Evolutionary conservation across 2,888 invertebrate species (phyloP).

Genomic region (Trichogramma dendrolimi): DNA sequence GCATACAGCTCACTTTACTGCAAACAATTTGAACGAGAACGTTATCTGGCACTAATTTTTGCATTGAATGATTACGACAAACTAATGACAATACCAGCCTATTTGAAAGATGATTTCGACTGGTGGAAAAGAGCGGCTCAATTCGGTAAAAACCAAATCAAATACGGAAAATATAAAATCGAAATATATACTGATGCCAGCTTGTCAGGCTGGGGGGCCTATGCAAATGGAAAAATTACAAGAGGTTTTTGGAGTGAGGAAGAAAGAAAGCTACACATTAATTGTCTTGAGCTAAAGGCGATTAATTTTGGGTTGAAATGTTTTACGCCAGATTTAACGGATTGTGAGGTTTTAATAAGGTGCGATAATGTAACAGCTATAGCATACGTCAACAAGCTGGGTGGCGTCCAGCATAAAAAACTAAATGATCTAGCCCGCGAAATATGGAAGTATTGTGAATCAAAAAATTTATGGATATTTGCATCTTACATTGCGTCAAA

Average conservation of each 20-base stretch:
- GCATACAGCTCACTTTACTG: no score
- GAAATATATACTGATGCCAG: slow-evolving; percentile 18
- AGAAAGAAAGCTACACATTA: background rate
- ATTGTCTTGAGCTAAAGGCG: background rate
- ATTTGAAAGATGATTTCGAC: background rate
- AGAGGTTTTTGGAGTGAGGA: slow-evolving; percentile 8
- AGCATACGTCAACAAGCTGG: background rate
- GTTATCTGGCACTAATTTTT: no score
- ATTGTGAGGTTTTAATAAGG: background rate
- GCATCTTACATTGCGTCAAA: background rate
- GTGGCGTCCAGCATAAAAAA: background rate
- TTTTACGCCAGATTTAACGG: background rate
- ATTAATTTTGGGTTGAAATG: background rate
- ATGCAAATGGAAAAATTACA: background rate
- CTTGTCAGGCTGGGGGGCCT: slow-evolving; percentile 29
- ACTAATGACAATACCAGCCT: background rate
- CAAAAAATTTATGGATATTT: background rate
- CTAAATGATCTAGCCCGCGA: background rate
- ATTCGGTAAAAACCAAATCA: background rate
- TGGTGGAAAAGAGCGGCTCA: slow-evolving; percentile 9
- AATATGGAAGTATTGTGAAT: background rate
- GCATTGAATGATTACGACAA: background rate
- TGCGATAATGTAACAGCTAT: background rate
- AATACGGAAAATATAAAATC: background rate
- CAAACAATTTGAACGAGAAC: no score